Percentiles rank a stretch among this genome's conserved stretches.
Evolutionary conservation across 2,113 vertebrate genomes (phyloP).

Genomic region (Coturnix japonica): DNA sequence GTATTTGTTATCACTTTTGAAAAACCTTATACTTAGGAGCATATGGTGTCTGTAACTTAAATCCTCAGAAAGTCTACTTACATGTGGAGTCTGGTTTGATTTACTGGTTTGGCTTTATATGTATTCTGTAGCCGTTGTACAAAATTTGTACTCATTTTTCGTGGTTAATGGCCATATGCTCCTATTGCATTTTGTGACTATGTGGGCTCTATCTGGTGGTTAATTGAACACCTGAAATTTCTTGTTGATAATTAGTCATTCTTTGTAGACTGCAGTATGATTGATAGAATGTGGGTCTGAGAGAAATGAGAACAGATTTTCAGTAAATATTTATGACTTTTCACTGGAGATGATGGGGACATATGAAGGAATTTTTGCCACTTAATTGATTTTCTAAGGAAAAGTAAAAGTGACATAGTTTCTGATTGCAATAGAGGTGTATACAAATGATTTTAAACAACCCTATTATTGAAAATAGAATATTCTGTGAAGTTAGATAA

Average conservation of each 20-base stretch:
- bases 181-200: neutral
- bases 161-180: slow-evolving; percentile 21
- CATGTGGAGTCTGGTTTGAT: neutral
- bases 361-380: neutral
- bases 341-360: neutral
- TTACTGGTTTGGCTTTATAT: neutral
- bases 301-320: neutral
- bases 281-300: neutral
- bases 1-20: neutral
- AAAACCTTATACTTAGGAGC: neutral
- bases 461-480: neutral
- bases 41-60: neutral
- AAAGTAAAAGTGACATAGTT: neutral
- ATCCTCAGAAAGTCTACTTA: neutral
- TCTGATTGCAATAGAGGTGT: neutral
- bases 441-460: neutral
- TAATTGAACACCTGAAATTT: slow-evolving; percentile 41
- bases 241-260: slow-evolving; percentile 41
- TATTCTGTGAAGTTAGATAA: neutral
- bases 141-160: slow-evolving; percentile 47
- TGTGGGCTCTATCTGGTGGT: slow-evolving; percentile 22
- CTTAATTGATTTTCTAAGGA: neutral
- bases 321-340: neutral
- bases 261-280: neutral
- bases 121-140: neutral